Evolutionary conservation across 1,140 invertebrate genomes (phyloP).

Genomic region (Aphaenogaster floridana): DNA sequence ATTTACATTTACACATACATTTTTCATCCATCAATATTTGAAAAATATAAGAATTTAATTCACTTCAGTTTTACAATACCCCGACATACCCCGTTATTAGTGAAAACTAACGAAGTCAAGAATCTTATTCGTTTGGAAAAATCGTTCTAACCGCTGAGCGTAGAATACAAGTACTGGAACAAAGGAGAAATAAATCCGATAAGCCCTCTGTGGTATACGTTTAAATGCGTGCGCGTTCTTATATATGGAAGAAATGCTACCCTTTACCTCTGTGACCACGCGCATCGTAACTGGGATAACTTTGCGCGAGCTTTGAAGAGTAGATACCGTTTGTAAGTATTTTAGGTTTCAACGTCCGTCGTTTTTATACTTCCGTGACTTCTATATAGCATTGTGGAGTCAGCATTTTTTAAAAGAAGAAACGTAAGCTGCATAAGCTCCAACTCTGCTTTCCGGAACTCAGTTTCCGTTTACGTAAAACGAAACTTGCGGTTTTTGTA

Average conservation of each 20-base stretch:
- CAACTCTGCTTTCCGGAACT: conserved; percentile 43
- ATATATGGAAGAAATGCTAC: conserved; percentile 19
- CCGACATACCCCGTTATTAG: not conserved
- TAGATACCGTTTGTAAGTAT: conserved; percentile 39
- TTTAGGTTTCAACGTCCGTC: conserved; percentile 59
- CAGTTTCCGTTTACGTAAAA: conserved; percentile 49
- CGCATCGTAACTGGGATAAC: conserved; percentile 33
- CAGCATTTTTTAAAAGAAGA: conserved; percentile 56
- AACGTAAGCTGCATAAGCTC: conserved; percentile 53
- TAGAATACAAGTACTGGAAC: not conserved
- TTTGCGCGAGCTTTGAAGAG: conserved; percentile 22
- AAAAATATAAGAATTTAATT: not conserved
- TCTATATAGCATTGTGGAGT: conserved; percentile 41
- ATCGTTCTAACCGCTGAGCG: conserved; percentile 8
- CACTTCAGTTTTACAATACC: not conserved
- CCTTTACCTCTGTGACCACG: conserved; percentile 37
- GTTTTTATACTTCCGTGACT: conserved; percentile 63
- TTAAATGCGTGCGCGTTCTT: conserved; percentile 33
- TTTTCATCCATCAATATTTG: not conserved
- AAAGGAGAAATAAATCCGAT: conserved; percentile 45
- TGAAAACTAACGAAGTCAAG: conserved; percentile 31
- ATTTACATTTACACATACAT: not conserved
- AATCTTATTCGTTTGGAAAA: conserved; percentile 17
- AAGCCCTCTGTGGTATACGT: not conserved
- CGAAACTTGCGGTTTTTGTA: not conserved